These are phyloP conservation scores for Samia ricini DNA, from an alignment of 1,140 invertebrate genomes.

Conservation along the genomic window DNA sequence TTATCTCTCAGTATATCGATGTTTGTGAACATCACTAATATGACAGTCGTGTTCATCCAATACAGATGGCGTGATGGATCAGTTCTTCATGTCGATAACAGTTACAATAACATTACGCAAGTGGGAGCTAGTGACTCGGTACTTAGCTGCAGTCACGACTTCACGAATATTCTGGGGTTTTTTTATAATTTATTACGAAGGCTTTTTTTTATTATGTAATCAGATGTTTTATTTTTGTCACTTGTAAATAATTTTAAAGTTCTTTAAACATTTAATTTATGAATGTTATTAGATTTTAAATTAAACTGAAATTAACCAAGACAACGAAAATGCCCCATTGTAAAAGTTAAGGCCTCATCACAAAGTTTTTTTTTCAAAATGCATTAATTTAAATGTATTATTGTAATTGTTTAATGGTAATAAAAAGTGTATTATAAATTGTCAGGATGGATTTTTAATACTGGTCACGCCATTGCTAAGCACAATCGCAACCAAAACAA, in stretches of 20 bases:
- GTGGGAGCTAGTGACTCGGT: constrained; percentile 35
- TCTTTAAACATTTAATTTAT: not conserved
- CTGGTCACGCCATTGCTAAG: not conserved
- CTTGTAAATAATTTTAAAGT: not conserved
- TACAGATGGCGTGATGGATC: constrained; percentile 15
- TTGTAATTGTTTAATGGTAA: too few relatives aligned
- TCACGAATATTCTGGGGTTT: constrained; percentile 6
- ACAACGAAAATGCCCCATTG: too few relatives aligned
- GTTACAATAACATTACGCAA: constrained; percentile 41
- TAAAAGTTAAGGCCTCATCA: too few relatives aligned
- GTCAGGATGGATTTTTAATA: too few relatives aligned
- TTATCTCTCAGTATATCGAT: not conserved
- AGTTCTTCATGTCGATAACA: constrained; percentile 22
- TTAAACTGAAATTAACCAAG: too few relatives aligned
- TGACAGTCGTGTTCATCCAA: constrained; percentile 5
- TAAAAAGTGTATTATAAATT: too few relatives aligned
- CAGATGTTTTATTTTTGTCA: not conserved
- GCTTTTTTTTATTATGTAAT: not conserved
- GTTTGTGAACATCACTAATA: not conserved
- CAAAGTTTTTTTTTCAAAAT: too few relatives aligned
- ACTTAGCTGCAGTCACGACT: constrained; percentile 43
- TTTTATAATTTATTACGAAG: constrained; percentile 9
- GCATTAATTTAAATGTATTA: too few relatives aligned
- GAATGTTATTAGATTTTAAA: not conserved
- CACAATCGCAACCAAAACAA: constrained; percentile 23